Conservation (phyloP, 2,888 invertebrate genomes). For the Ophion ellenae region DNA sequence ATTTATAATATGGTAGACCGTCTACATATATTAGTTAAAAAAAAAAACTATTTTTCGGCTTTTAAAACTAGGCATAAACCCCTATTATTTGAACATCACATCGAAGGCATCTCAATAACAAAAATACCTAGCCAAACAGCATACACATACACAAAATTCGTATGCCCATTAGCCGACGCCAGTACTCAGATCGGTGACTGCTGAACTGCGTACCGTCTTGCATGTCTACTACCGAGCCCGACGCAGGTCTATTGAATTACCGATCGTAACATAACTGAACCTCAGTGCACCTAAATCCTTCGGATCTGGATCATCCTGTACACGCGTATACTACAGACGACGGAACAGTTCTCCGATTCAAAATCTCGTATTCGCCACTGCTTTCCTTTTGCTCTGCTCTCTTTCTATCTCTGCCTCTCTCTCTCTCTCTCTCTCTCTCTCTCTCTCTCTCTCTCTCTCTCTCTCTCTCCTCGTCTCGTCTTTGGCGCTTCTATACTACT, state of each 20-base stretch:
- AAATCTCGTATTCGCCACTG: slow-evolving; percentile 53
- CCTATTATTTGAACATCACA: too few relatives aligned
- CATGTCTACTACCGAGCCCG: too few relatives aligned
- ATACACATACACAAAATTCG: too few relatives aligned
- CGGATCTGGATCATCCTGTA: slow-evolving; percentile 48
- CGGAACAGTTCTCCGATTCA: slow-evolving; percentile 18
- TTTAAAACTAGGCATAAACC: too few relatives aligned
- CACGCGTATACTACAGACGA: not conserved
- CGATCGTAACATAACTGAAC: not conserved
- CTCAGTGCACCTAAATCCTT: not conserved
- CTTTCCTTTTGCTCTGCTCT: slow-evolving; percentile 18
- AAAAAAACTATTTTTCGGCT: too few relatives aligned
- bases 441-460: slow-evolving; percentile 35
- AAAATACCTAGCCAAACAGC: too few relatives aligned
- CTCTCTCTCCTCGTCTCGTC: slow-evolving; percentile 19
- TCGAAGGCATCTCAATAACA: too few relatives aligned
- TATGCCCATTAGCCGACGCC: too few relatives aligned
- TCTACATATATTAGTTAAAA: too few relatives aligned
- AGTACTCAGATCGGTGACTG: too few relatives aligned
- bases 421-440: slow-evolving; percentile 45
- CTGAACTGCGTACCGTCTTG: too few relatives aligned
- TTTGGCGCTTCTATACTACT: slow-evolving; percentile 36
- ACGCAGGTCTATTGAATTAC: not conserved
- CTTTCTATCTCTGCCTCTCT: slow-evolving; percentile 10
- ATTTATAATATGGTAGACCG: too few relatives aligned